phyloP scores from a whole-genome alignment of 2,888 invertebrate genomes.

The Sphecodes monilicornis region DNA sequence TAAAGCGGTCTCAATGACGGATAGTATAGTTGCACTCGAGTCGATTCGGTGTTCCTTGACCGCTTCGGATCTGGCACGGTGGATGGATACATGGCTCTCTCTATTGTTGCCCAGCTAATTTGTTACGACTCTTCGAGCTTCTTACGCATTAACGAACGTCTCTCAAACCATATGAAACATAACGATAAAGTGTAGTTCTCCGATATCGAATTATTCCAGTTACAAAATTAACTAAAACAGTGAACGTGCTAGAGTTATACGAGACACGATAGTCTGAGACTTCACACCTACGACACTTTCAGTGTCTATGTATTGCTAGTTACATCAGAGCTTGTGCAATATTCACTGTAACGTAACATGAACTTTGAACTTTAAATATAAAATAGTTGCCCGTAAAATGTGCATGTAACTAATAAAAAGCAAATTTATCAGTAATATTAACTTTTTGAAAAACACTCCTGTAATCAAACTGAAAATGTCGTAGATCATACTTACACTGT shows the following conservation, averaged over 20 bases:
- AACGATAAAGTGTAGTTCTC: not conserved
- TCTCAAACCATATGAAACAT: not conserved
- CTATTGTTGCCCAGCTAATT: slow-evolving; percentile 58
- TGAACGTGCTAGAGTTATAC: not conserved
- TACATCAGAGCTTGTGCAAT: not conserved
- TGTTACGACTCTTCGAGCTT: slow-evolving; percentile 53
- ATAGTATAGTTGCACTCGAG: slow-evolving; percentile 9
- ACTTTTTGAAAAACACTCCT: not conserved
- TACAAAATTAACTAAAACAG: not conserved
- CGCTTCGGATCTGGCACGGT: no score
- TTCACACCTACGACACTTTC: not conserved
- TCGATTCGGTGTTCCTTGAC: slow-evolving; percentile 11
- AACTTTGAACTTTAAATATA: not conserved
- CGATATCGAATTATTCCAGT: not conserved
- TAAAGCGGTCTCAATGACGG: slow-evolving; percentile 18
- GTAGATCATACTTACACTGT: no score
- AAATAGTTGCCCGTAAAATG: not conserved
- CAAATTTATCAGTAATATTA: not conserved
- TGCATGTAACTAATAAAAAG: not conserved
- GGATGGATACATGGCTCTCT: slow-evolving; percentile 43
- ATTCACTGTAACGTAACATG: not conserved
- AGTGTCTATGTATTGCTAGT: not conserved
- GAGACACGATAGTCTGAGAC: not conserved
- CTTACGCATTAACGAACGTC: slow-evolving; percentile 39
- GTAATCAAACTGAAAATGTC: no score